Percentiles rank a stretch among this genome's conserved stretches.
These are phyloP conservation scores for Mirounga angustirostris DNA, from an alignment of 2,113 vertebrate species.

Conservation along the genomic window DNA sequence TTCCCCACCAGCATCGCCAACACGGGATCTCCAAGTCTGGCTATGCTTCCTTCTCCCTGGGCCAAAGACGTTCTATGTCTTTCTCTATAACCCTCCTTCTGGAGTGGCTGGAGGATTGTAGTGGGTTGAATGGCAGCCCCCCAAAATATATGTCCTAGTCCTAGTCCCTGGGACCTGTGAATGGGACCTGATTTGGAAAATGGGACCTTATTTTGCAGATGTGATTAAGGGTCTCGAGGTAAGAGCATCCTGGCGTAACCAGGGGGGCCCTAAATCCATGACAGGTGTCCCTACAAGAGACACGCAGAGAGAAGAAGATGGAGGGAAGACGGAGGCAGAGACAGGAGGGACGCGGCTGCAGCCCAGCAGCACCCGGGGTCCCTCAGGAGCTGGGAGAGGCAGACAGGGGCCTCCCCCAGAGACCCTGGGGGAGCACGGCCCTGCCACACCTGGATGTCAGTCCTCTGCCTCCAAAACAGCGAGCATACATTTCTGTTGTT, in stretches of 20 bases:
- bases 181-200: not conserved
- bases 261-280: too few relatives aligned
- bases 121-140: too few relatives aligned
- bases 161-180: not conserved
- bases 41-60: accelerated
- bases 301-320: not conserved
- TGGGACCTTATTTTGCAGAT: not conserved
- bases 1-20: not conserved
- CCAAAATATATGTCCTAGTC: not conserved
- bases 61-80: accelerated
- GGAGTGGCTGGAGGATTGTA: not conserved
- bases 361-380: too few relatives aligned
- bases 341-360: accelerated
- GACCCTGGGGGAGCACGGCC: accelerated
- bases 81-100: not conserved
- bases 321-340: not conserved
- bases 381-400: not conserved
- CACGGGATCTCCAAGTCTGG: not conserved
- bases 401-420: too few relatives aligned
- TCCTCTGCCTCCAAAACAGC: not conserved
- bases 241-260: not conserved
- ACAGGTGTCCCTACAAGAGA: not conserved
- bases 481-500: accelerated
- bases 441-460: too few relatives aligned
- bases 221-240: not conserved